These are phyloP conservation scores for Aulostomus chinensis DNA, from an alignment of 2,797 vertebrate species.

Conservation along the genomic window DNA sequence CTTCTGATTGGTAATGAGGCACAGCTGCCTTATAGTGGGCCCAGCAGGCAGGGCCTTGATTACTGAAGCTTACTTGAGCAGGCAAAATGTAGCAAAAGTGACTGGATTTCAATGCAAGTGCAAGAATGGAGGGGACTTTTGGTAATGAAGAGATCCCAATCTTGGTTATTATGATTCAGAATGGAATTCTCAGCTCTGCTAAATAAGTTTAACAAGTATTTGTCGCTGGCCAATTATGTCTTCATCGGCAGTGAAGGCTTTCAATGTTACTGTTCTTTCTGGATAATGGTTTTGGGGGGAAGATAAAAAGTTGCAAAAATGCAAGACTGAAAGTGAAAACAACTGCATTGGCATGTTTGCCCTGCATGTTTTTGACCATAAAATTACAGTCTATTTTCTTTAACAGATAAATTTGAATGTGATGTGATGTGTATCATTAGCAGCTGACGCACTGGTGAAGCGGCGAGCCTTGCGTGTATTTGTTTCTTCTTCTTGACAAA, in stretches of 20 bases:
- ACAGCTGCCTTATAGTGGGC: conserved; percentile 59
- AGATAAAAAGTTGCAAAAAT: conserved; percentile 9
- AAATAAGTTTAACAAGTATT: conserved; percentile 21
- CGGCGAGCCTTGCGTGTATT: conserved; percentile 31
- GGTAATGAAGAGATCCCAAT: conserved; percentile 47
- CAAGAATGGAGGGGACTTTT: conserved; percentile 22
- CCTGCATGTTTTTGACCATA: too few species aligned
- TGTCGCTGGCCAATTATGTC: conserved; percentile 27
- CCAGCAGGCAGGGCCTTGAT: conserved; percentile 61
- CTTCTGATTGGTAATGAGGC: conserved; percentile 68
- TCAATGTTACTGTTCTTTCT: conserved; percentile 5
- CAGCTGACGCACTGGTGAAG: conserved; percentile 20
- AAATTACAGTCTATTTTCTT: too few species aligned
- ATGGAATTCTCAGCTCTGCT: conserved; percentile 7
- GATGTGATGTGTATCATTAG: conserved; percentile 1
- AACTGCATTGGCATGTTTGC: too few species aligned
- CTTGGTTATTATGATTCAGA: conserved; percentile 34
- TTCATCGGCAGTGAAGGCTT: conserved; percentile 21
- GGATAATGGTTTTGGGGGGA: conserved; percentile 8
- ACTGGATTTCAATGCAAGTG: conserved; percentile 16
- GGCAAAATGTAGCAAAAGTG: conserved; percentile 37
- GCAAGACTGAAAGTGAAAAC: background rate
- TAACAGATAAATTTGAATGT: background rate
- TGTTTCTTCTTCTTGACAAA: conserved; percentile 23
- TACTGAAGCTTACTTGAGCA: conserved; percentile 47